phyloP scores from a whole-genome alignment of 2,888 invertebrate genomes.

The Cantharis rufa region DNA sequence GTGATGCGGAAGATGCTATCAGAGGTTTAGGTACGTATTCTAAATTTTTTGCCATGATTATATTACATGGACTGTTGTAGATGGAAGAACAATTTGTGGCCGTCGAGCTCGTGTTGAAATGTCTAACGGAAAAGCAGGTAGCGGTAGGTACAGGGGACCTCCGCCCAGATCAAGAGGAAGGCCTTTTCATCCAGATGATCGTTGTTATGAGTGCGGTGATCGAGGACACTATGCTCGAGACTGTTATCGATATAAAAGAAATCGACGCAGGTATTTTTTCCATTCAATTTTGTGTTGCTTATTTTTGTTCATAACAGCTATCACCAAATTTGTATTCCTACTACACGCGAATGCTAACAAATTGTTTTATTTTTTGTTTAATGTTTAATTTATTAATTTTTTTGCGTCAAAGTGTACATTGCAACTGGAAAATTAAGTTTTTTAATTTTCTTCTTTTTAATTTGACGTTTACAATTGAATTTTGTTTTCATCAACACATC shows the following conservation, averaged over 20 bases:
- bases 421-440: constrained; percentile 30
- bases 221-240: constrained; percentile 92
- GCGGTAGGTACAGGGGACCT: constrained; percentile 58
- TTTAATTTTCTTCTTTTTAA: neutral
- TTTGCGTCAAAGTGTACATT: constrained; percentile 26
- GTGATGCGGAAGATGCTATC: constrained; percentile 92
- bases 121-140: constrained; percentile 80
- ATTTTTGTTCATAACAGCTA: constrained; percentile 5
- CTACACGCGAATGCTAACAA: constrained; percentile 12
- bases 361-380: constrained; percentile 11
- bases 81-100: constrained; percentile 85
- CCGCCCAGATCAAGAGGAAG: constrained; percentile 67
- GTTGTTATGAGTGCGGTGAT: constrained; percentile 94
- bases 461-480: neutral
- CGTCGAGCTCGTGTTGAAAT: constrained; percentile 88
- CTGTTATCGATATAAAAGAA: constrained; percentile 72
- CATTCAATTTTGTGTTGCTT: constrained; percentile 4
- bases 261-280: constrained; percentile 59
- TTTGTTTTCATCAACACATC: neutral
- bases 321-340: constrained; percentile 11
- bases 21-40: constrained; percentile 52
- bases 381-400: constrained; percentile 12
- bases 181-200: constrained; percentile 86
- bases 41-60: neutral
- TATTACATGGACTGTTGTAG: constrained; percentile 52